These are phyloP conservation scores for Rhinophrynus dorsalis DNA, from an alignment of 2,797 vertebrate genomes.

Conservation along the genomic window DNA sequence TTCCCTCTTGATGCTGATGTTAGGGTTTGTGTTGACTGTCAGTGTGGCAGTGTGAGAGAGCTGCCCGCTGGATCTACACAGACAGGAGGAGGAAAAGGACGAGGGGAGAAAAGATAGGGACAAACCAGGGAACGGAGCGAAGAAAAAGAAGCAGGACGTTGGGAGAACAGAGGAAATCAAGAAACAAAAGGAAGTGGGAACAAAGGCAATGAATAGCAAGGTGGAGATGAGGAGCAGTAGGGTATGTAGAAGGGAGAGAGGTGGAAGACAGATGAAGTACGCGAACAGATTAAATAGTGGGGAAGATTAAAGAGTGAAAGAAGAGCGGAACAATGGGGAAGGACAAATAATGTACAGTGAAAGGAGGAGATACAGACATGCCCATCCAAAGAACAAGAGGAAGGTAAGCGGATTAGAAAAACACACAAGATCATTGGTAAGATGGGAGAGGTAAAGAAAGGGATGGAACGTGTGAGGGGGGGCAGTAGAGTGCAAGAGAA, in stretches of 20 bases:
- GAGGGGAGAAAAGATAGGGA: neutral
- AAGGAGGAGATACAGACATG: no score
- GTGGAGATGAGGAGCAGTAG: neutral
- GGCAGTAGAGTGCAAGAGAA: neutral
- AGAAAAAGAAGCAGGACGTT: constrained; percentile 20
- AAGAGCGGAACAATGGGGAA: no score
- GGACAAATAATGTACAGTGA: no score
- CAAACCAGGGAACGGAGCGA: neutral
- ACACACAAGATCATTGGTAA: no score
- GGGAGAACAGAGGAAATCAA: neutral
- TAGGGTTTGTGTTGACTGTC: constrained; percentile 90
- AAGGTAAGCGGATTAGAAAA: no score
- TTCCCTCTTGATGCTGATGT: constrained; percentile 94
- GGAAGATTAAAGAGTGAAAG: no score
- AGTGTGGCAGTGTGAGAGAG: constrained; percentile 82
- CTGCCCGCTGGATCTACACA: constrained; percentile 82
- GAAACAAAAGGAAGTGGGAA: neutral
- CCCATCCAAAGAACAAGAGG: no score
- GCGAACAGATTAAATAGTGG: no score
- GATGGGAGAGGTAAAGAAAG: neutral
- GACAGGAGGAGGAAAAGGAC: neutral
- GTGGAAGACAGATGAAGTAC: no score
- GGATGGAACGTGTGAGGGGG: neutral
- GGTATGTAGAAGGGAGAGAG: neutral
- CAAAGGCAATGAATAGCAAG: neutral